Evolutionary conservation across 2,797 vertebrate species (phyloP), one percentile per base, ranked within the genome.

Genomic region (Acestrorhynchus altus): DNA sequence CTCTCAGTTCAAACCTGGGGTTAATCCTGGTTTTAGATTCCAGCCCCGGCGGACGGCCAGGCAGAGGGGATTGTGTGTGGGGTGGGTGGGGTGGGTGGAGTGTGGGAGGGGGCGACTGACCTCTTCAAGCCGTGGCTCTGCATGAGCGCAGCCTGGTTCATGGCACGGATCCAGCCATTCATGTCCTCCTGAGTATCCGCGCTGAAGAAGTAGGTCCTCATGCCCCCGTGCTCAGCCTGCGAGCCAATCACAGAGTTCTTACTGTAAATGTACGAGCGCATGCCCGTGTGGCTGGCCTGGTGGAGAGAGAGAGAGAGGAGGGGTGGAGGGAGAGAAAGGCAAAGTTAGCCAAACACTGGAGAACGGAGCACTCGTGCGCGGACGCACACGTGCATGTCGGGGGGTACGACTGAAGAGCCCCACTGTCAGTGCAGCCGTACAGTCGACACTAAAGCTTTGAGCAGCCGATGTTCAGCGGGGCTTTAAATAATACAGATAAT

Each of bases 151-250:
- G 98, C 96, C 91, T 99, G 97, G 88, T 98, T 99, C 98, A 99
- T 98, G 87, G 96, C 97, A 81, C 93, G 91, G 89, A 99, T 94
- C 98, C 98, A 99, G 77, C 95, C 93, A 42, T 95, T 99, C 97
- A 98, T 97, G 84, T 99, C 98, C 89, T 99, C 97, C 77, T 95
- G 96, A 61, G 97, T 99, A 88, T 99, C 98, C 0, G 98, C 98
- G 64, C 97, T 98, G 94, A 99, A 98, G 94, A 95, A 99, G 92
- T 99, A 99, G 0, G 98, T 99, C 88, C 98, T 90, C 97, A 98
- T 98, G 87, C 96, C 96, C 1, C 95, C 94, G 90, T 98, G 95
- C 90, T 98, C 97, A 0, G 95, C 95, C 92, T 96, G 96, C 24
- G 96, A 96, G 93, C 96, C 96, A 93, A 95, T 93, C 80, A 93